phyloP scores from a whole-genome alignment of 2,797 vertebrate species.

The Muscicapa striata region DNA sequence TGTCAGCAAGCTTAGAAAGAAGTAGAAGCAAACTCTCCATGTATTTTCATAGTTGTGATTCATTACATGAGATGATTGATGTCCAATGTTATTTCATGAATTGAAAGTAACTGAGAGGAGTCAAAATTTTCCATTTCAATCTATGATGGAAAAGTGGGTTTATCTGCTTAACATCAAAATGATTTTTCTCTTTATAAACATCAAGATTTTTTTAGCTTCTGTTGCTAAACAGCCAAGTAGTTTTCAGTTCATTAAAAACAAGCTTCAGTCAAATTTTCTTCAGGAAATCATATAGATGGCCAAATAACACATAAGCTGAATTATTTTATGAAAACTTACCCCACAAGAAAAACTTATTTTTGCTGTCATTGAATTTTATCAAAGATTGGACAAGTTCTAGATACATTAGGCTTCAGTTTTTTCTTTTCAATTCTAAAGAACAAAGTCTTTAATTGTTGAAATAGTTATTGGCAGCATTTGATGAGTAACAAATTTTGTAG shows the following conservation, averaged over 20 bases:
- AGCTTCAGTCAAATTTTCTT: neutral
- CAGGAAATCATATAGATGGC: neutral
- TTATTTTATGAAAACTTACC: neutral
- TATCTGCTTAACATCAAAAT: neutral
- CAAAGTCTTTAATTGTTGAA: neutral
- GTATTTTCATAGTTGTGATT: neutral
- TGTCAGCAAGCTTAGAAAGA: neutral
- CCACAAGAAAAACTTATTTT: neutral
- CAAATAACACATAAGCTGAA: neutral
- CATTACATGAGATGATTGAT: neutral
- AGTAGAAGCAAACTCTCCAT: neutral
- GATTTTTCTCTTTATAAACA: neutral
- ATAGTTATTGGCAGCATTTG: neutral
- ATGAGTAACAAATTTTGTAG: neutral
- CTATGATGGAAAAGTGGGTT: neutral
- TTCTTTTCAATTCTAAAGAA: neutral
- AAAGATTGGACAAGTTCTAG: neutral
- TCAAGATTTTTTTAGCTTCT: neutral
- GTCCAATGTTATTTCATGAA: neutral
- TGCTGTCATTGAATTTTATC: neutral
- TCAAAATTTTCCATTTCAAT: neutral
- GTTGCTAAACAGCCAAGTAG: neutral
- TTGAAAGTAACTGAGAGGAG: neutral
- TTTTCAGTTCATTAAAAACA: neutral
- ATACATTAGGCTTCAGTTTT: neutral